A percentile compares a stretch with the other conserved stretches of the same genome.
Evolutionary conservation across 2,113 vertebrate species (phyloP).

Genomic region (Chunga burmeisteri): DNA sequence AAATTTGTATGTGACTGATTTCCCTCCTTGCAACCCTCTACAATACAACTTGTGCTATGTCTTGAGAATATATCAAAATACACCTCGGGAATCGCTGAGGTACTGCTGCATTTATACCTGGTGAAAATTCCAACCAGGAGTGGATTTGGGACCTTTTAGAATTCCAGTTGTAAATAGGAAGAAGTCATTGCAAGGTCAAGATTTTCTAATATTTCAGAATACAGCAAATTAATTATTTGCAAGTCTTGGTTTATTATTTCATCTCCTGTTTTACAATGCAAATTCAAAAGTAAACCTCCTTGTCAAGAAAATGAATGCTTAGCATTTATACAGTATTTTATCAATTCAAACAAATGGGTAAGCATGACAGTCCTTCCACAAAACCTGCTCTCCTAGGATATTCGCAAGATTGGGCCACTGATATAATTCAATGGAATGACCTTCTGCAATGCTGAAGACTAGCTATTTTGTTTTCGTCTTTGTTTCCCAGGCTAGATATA

Average conservation of each 20-base stretch:
- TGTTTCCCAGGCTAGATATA: rapidly evolving
- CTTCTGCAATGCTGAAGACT: background rate
- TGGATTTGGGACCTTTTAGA: background rate
- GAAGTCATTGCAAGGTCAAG: background rate
- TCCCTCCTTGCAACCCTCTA: background rate
- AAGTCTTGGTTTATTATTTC: background rate
- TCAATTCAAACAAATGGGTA: background rate
- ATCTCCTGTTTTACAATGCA: background rate
- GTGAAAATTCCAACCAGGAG: background rate
- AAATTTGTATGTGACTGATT: background rate
- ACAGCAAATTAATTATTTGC: background rate
- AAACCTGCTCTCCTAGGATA: background rate
- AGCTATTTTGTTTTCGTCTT: background rate
- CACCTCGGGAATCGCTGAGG: background rate
- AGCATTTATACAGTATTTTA: background rate
- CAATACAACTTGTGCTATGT: background rate
- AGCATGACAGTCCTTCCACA: background rate
- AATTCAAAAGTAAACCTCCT: background rate
- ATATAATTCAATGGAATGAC: background rate
- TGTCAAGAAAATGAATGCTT: background rate
- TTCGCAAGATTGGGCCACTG: background rate
- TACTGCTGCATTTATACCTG: background rate
- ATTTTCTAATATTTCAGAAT: conserved; percentile 8
- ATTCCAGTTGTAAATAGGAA: background rate
- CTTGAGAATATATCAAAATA: background rate